Conservation (phyloP, 1,140 invertebrate genomes). For the Drosophila auraria region DNA sequence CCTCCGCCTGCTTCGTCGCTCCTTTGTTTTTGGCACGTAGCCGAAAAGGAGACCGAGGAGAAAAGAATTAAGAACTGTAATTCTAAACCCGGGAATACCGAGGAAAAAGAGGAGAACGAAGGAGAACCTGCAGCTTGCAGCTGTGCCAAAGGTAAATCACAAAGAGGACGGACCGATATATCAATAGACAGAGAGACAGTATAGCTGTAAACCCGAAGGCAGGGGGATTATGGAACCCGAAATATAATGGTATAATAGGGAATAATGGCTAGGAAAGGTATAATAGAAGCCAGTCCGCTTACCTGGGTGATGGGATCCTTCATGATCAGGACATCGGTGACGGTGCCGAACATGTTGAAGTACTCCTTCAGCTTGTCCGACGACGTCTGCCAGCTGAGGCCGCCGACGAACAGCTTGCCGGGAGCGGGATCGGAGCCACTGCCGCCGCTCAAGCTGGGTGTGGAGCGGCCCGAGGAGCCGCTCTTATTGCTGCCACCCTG, state of each 20-base stretch:
- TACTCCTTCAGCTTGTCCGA: slow-evolving; percentile 95
- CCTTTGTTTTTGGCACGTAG: slow-evolving; percentile 60
- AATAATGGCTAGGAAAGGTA: slow-evolving; percentile 5
- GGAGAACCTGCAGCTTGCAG: slow-evolving; percentile 49
- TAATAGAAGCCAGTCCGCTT: slow-evolving; percentile 63
- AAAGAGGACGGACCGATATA: slow-evolving; percentile 29
- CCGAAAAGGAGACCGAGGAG: slow-evolving; percentile 4
- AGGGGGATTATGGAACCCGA: slow-evolving; percentile 31
- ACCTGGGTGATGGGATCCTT: slow-evolving; percentile 97
- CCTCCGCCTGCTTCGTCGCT: background rate
- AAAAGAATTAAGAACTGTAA: slow-evolving; percentile 44
- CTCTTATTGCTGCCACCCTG: slow-evolving; percentile 56
- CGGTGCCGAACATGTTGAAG: slow-evolving; percentile 95
- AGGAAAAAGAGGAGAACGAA: slow-evolving; percentile 14
- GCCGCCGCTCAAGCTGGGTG: slow-evolving; percentile 87
- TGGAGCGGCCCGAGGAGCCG: slow-evolving; percentile 90
- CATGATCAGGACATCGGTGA: slow-evolving; percentile 97
- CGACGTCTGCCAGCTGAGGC: slow-evolving; percentile 96
- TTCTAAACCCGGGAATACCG: slow-evolving; percentile 50
- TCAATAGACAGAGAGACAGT: slow-evolving; percentile 16
- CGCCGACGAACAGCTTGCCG: slow-evolving; percentile 95
- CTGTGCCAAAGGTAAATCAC: slow-evolving; percentile 55
- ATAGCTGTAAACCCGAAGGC: slow-evolving; percentile 64
- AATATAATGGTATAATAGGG: slow-evolving; percentile 13
- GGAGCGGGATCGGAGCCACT: slow-evolving; percentile 90